Evolutionary conservation across 2,888 invertebrate species (phyloP).

Genomic region (Ennomos erosarius): DNA sequence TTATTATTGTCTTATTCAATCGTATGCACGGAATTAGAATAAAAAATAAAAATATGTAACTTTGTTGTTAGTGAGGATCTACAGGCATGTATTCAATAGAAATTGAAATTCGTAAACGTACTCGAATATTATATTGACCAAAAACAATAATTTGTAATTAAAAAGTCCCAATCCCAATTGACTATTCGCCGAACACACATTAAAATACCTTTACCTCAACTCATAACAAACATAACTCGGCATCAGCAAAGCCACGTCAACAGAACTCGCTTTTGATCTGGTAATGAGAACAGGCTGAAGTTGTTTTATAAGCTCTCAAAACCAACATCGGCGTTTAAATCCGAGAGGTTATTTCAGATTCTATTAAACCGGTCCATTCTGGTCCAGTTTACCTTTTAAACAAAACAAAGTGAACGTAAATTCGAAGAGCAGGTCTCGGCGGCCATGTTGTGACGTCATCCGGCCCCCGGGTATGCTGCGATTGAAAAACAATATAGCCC

Average conservation of each 20-base stretch:
- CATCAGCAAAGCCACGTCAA: conserved; percentile 24
- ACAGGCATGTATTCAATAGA: too few relatives aligned
- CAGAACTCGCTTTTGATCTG: conserved; percentile 27
- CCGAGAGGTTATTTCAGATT: conserved; percentile 32
- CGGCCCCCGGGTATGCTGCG: conserved; percentile 27
- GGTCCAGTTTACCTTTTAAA: conserved; percentile 37
- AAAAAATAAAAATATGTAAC: too few relatives aligned
- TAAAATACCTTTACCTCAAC: not conserved
- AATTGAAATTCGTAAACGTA: too few relatives aligned
- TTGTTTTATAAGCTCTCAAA: conserved; percentile 33
- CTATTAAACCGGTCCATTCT: conserved; percentile 32
- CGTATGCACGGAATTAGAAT: too few relatives aligned
- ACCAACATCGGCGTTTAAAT: conserved; percentile 32
- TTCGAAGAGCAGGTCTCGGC: conserved; percentile 34
- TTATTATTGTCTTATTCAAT: too few relatives aligned
- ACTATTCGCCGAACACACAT: not conserved
- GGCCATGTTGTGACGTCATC: conserved; percentile 52
- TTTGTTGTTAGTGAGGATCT: too few relatives aligned
- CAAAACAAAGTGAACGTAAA: conserved; percentile 33
- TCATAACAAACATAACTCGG: conserved; percentile 18
- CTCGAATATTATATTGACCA: too few relatives aligned
- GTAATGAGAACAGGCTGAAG: conserved; percentile 24
- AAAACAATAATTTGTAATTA: too few relatives aligned
- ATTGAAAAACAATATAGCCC: conserved; percentile 49
- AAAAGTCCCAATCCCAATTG: not conserved